Base-by-base conservation (phyloP, 1,140 invertebrate species). In the Physella acuta region DNA sequence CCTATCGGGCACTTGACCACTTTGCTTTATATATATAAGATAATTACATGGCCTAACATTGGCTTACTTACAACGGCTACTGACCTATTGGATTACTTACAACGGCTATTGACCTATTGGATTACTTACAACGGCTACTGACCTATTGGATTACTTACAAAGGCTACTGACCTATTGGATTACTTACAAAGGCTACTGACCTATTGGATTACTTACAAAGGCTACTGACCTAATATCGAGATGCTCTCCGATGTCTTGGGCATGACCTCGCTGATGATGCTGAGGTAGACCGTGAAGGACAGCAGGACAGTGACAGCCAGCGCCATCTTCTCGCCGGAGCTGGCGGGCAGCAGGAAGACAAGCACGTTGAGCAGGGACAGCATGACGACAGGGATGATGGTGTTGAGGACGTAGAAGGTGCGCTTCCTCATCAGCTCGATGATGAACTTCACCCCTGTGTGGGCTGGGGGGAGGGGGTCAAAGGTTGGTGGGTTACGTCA, bases 161-260 rank as follows among this genome's bases (percentile, higher is more conserved):
- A n/a, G n/a, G n/a, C n/a, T n/a, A n/a, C n/a, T n/a, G n/a, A n/a
- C n/a, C n/a, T n/a, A n/a, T n/a, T n/a, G n/a, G n/a, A n/a, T n/a
- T n/a, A n/a, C n/a, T n/a, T n/a, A n/a, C n/a, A n/a, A n/a, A n/a
- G n/a, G n/a, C n/a, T n/a, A n/a, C n/a, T n/a, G n/a, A n/a, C n/a
- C n/a, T n/a, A n/a, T n/a, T n/a, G n/a, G n/a, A n/a, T n/a, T n/a
- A n/a, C n/a, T n/a, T n/a, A n/a, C 49, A 34, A 51, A 51, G 17
- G 3, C 17, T 3, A 71, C 75, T 76, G 81, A 88, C 88, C 87
- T 55, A 89, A 82, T 39, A 89, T 82, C 52, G 88, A 88, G 17
- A 89, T 86, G 56, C 84, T 86, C 73, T 88, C 87, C 5, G 87
- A 88, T 3, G 87, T 89, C 75, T 88, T 86, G 3, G 88, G 88